These are phyloP conservation scores for Drosophila albomicans DNA, from an alignment of 1,140 invertebrate species.

Conservation along the genomic window DNA sequence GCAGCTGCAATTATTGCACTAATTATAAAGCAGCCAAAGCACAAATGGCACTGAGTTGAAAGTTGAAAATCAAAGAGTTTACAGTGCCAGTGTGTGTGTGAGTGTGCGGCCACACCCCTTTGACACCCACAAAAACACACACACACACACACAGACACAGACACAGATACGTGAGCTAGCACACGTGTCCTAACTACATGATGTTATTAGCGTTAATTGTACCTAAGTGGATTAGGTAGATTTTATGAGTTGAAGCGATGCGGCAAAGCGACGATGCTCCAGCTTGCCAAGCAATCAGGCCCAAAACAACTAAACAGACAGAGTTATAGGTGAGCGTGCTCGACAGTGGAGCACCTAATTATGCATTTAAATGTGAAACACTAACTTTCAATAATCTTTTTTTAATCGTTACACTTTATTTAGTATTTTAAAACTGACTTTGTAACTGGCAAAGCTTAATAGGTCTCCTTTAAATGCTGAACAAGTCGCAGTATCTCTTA, in stretches of 20 bases:
- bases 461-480: no score
- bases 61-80: not conserved
- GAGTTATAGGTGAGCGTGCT: not conserved
- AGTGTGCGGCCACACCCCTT: not conserved
- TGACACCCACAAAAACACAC: not conserved
- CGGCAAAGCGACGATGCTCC: conserved; percentile 21
- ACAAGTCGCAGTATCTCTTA: no score
- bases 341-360: not conserved
- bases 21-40: conserved; percentile 4
- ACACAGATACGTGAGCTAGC: not conserved
- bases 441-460: no score
- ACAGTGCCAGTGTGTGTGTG: not conserved
- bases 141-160: not conserved
- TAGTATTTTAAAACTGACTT: not conserved
- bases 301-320: conserved; percentile 13
- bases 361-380: not conserved
- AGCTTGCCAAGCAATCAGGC: conserved; percentile 33
- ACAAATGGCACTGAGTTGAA: not conserved
- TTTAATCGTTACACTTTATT: not conserved
- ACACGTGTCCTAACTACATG: conserved; percentile 62
- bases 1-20: not conserved
- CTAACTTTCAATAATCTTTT: not conserved
- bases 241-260: conserved; percentile 60
- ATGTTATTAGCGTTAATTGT: conserved; percentile 71
- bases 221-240: conserved; percentile 72